A percentile compares a stretch with the other conserved stretches of the same genome.
These are phyloP conservation scores for Melikaiella ostensackeni DNA, from an alignment of 2,888 invertebrate genomes.

Conservation along the genomic window DNA sequence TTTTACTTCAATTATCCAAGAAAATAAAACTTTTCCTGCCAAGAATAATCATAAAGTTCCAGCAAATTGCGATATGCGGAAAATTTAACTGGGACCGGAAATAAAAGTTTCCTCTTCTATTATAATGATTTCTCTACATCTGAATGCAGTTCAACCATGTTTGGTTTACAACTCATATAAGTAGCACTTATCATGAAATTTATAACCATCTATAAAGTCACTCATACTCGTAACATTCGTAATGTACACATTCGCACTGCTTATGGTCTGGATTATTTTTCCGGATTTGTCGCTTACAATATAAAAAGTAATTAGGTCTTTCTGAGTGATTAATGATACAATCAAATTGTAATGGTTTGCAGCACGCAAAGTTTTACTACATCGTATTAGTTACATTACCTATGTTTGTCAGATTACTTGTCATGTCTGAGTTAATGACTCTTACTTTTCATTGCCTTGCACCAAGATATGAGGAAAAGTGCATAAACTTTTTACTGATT, in stretches of 20 bases:
- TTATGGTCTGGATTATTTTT: neutral
- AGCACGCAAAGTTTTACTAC: slow-evolving; percentile 26
- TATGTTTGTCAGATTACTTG: slow-evolving; percentile 19
- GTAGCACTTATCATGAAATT: neutral
- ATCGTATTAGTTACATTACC: slow-evolving; percentile 20
- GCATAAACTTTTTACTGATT: neutral
- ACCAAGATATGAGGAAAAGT: neutral
- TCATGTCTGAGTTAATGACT: slow-evolving; percentile 3
- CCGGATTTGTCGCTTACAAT: neutral
- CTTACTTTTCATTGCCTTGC: neutral
- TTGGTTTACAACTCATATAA: neutral
- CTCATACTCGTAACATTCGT: too few species aligned
- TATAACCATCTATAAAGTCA: neutral
- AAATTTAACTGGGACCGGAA: slow-evolving; percentile 2
- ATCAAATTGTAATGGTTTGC: neutral
- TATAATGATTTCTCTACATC: neutral
- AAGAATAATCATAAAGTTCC: slow-evolving; percentile 26
- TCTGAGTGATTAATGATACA: too few species aligned
- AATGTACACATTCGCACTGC: too few species aligned
- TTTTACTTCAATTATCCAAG: slow-evolving; percentile 3
- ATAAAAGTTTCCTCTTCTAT: neutral
- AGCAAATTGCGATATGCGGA: neutral
- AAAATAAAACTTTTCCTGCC: slow-evolving; percentile 6
- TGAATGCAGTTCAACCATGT: neutral
- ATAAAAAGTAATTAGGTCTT: too few species aligned